Conservation (phyloP, 2,888 invertebrate genomes). For the Agriopis aurantiaria region DNA sequence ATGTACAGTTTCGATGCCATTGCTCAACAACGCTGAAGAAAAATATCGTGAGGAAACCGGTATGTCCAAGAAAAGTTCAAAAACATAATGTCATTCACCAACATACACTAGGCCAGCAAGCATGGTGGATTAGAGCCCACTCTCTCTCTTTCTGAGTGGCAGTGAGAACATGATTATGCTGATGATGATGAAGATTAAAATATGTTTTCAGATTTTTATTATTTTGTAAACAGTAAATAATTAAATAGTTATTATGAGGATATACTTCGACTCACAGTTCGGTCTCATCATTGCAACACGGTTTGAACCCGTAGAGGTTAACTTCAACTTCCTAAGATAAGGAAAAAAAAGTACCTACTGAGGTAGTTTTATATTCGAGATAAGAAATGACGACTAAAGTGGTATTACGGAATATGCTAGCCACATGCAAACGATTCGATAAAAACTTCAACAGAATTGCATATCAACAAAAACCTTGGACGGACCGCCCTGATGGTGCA, state of each 20-base stretch:
- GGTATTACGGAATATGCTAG: not conserved
- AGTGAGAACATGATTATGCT: too few species aligned
- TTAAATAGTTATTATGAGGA: not conserved
- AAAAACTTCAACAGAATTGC: constrained; percentile 38
- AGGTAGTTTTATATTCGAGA: constrained; percentile 13
- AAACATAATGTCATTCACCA: too few species aligned
- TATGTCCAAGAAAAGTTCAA: too few species aligned
- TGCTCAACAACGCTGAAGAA: too few species aligned
- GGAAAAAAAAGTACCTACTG: constrained; percentile 15
- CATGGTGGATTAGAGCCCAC: too few species aligned
- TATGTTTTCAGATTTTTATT: not conserved
- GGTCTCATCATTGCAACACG: constrained; percentile 16
- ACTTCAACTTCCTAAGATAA: constrained; percentile 31
- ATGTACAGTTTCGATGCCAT: too few species aligned
- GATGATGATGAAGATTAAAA: not conserved
- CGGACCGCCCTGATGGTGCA: constrained; percentile 58
- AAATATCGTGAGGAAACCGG: too few species aligned
- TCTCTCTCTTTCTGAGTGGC: too few species aligned
- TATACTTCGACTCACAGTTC: not conserved
- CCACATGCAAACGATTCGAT: constrained; percentile 35
- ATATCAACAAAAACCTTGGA: constrained; percentile 55
- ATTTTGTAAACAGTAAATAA: not conserved
- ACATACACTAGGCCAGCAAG: too few species aligned
- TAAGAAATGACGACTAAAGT: constrained; percentile 18
- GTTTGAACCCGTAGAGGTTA: constrained; percentile 22